Evolutionary conservation across 2,113 vertebrate species (phyloP), one percentile per base, ranked within the genome.

Genomic region (Boleophthalmus pectinirostris): DNA sequence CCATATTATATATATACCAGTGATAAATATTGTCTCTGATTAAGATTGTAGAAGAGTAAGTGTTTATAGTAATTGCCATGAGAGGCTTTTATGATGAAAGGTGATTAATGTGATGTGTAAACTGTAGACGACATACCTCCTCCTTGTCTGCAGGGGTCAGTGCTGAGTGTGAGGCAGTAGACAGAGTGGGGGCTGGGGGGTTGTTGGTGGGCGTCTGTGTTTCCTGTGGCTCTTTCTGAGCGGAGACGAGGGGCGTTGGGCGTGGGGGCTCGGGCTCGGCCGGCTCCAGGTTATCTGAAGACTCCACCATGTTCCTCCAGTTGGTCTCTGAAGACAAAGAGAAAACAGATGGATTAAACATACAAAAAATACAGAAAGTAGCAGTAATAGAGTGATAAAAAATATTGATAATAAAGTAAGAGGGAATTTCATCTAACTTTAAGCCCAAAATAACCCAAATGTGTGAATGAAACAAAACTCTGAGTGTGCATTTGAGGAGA

Each of bases 231-330:
- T 87, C 89, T 77, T 58, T 91, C 56, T 88, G 87, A 61, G 84
- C 49, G 80, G 91, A 80, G 2, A 77, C 51, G 47, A 79, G 54
- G 1, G 60, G 73, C 10, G 87, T 75, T 66, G 92, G 94, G 78
- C 76, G 92, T 25, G 83, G 86, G 0, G 85, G 88, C 70, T 95
- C 95, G 0, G 90, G 90, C 90, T 97, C 96, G 15, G 90, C 93
- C 0, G 94, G 88, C 90, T 99, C 97, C 18, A 93, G 82, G 35
- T 94, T 95, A 75, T 99, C 98, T 5, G 96, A 95, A 49, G 91
- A 94, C 91, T 98, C 98, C 74, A 99, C 96, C 96, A 99, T 99
- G 77, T 90, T 98, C 92, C 98, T 96, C 97, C 97, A 99, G 79
- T 98, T 98, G 35, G 97, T 98, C 91, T 98, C 98, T 98, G 89